Evolutionary conservation across 2,113 vertebrate species (phyloP).

Genomic region (Heliornis fulica): DNA sequence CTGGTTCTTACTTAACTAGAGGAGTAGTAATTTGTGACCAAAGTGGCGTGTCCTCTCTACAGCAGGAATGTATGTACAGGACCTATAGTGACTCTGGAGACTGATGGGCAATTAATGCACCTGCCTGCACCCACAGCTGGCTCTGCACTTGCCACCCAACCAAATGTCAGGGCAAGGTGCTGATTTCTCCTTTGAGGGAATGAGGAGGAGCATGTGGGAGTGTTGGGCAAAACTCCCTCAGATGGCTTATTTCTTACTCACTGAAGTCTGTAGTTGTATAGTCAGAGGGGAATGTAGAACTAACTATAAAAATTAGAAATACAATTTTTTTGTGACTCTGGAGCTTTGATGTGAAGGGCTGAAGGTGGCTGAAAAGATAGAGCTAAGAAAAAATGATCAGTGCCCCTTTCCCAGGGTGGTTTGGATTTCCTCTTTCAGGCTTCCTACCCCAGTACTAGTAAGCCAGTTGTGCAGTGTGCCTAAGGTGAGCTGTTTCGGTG

Average conservation of each 20-base stretch:
- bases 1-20: neutral
- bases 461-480: neutral
- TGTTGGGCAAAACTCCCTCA: neutral
- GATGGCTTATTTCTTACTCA: neutral
- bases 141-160: neutral
- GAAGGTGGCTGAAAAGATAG: neutral
- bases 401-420: neutral
- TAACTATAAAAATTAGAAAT: neutral
- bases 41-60: neutral
- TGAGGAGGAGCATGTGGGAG: neutral
- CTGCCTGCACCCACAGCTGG: neutral
- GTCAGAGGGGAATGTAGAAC: neutral
- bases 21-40: neutral
- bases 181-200: neutral
- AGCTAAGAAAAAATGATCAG: neutral
- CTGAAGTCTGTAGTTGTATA: neutral
- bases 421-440: neutral
- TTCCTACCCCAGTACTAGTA: neutral
- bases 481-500: rapidly evolving
- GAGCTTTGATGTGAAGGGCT: neutral
- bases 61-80: neutral
- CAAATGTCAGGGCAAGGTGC: neutral
- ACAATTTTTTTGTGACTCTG: neutral
- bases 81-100: too few relatives aligned
- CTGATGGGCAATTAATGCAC: neutral